These are phyloP conservation scores for Otocyon megalotis DNA, from an alignment of 2,113 vertebrate genomes.

Conservation along the genomic window DNA sequence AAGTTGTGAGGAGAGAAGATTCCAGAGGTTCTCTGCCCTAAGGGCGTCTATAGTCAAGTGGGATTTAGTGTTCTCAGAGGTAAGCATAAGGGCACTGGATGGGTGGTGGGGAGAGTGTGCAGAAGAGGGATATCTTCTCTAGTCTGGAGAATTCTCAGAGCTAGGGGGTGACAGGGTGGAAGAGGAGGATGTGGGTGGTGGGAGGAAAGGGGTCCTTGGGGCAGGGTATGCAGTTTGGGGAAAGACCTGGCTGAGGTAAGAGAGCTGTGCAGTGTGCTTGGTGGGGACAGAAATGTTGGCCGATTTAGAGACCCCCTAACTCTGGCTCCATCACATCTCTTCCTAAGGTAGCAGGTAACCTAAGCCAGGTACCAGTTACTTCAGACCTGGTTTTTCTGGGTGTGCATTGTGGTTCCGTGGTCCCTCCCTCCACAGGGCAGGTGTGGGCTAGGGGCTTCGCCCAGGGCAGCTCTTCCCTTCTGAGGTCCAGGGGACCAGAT, in stretches of 20 bases:
- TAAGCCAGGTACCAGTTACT: not conserved
- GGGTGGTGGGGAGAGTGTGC: not conserved
- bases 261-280: not conserved
- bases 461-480: not conserved
- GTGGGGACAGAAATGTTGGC: not conserved
- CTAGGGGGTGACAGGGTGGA: not conserved
- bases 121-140: not conserved
- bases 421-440: not conserved
- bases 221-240: not conserved
- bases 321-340: not conserved
- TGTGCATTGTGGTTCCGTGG: too few species aligned
- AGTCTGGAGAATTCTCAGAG: not conserved
- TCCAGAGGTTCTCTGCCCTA: not conserved
- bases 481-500: not conserved
- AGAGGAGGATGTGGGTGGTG: not conserved
- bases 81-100: not conserved
- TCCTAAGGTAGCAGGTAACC: not conserved
- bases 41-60: not conserved
- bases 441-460: not conserved
- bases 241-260: not conserved
- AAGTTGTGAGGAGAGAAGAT: not conserved
- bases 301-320: not conserved
- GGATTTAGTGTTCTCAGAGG: not conserved
- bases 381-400: not conserved
- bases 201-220: not conserved